phyloP scores from a whole-genome alignment of 2,888 invertebrate genomes.

The Dryococelus australis region DNA sequence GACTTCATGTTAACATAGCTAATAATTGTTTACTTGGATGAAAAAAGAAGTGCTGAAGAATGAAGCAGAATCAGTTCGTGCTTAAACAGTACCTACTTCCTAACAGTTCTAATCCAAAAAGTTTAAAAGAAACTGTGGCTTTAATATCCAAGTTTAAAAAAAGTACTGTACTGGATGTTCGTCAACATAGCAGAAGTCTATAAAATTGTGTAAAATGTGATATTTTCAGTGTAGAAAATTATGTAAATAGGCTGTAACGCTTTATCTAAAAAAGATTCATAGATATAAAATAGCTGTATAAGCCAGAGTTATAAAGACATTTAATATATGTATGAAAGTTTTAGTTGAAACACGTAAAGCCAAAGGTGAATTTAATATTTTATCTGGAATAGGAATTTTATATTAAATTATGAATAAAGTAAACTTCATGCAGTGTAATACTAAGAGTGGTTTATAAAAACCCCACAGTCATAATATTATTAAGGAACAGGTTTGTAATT shows the following conservation, averaged over 20 bases:
- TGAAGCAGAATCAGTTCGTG: neutral
- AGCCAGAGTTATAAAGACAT: constrained; percentile 10
- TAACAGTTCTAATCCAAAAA: neutral
- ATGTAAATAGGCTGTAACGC: neutral
- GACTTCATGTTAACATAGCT: neutral
- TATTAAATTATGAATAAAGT: neutral
- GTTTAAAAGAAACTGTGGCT: neutral
- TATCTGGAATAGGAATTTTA: constrained; percentile 6
- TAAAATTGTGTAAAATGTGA: constrained; percentile 7
- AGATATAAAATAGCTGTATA: neutral
- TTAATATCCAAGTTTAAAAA: neutral
- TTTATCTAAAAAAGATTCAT: neutral
- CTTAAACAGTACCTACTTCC: too few species aligned
- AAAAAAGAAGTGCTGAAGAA: neutral
- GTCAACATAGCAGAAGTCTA: neutral
- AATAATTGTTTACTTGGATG: neutral
- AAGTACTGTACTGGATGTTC: neutral
- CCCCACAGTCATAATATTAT: neutral
- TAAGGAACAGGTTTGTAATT: neutral
- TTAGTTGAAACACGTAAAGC: neutral
- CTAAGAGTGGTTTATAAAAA: neutral
- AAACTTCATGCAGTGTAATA: neutral
- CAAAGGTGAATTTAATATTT: constrained; percentile 4
- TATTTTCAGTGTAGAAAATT: neutral
- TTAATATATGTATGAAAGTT: neutral